Evolutionary conservation across 1,140 invertebrate species (phyloP).

Genomic region (Dendroctonus valens): DNA sequence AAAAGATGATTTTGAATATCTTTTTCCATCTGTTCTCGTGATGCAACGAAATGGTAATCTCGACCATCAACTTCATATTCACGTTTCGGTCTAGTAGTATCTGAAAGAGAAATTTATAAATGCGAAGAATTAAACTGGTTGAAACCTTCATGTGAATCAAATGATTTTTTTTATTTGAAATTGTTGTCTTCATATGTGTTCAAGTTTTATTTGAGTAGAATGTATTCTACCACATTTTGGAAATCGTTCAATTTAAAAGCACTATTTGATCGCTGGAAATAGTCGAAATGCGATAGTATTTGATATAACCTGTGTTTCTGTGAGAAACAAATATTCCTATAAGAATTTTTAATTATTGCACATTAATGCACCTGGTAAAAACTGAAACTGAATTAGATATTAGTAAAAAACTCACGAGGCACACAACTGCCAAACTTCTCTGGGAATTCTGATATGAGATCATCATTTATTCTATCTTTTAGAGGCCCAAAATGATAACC

Average conservation of each 20-base stretch:
- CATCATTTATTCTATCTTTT: constrained; percentile 99
- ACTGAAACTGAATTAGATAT: neutral
- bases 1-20: constrained; percentile 99
- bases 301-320: no score
- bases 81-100: constrained; percentile 91
- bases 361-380: no score
- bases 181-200: no score
- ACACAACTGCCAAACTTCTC: constrained; percentile 99
- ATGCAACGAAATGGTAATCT: constrained; percentile 98
- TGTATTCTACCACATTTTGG: no score
- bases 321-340: no score
- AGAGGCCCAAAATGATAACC: constrained; percentile 97
- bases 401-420: constrained; percentile 79
- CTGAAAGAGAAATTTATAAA: constrained; percentile 56
- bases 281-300: no score
- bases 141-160: no score
- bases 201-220: no score
- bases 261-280: no score
- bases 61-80: constrained; percentile 98
- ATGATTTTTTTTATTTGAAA: no score
- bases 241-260: no score
- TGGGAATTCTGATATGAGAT: constrained; percentile 96
- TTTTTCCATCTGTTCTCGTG: constrained; percentile 96
- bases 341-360: no score
- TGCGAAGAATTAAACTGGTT: neutral